Conservation (phyloP, 2,888 invertebrate genomes). For the Mesoligia furuncula region DNA sequence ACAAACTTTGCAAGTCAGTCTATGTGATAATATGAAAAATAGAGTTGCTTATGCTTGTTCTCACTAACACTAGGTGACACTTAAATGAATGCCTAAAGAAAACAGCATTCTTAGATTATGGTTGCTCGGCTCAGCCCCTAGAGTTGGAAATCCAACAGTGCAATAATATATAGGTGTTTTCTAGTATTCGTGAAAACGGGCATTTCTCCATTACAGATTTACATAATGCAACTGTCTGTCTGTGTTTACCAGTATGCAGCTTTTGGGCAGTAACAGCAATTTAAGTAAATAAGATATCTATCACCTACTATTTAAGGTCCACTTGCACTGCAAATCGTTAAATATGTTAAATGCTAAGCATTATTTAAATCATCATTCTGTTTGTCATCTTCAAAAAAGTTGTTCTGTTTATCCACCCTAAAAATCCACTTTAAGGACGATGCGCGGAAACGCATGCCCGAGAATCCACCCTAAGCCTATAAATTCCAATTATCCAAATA, state of each 20-base stretch:
- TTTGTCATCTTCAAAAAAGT: too few relatives aligned
- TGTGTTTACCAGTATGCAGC: background rate
- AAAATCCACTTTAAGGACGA: background rate
- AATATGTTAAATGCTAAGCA: background rate
- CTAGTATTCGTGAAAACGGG: too few relatives aligned
- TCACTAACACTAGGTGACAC: background rate
- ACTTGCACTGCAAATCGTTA: background rate
- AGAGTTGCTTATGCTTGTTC: background rate
- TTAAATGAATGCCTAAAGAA: background rate
- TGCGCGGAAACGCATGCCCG: background rate
- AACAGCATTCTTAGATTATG: background rate
- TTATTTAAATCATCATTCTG: too few relatives aligned
- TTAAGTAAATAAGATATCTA: background rate
- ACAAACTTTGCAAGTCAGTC: background rate
- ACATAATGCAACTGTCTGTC: background rate
- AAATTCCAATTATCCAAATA: background rate
- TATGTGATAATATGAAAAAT: background rate
- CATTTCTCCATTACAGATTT: background rate
- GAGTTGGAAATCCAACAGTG: background rate
- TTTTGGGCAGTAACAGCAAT: background rate
- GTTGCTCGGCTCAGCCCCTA: background rate
- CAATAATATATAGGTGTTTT: background rate
- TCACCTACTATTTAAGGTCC: background rate
- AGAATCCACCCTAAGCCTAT: background rate
- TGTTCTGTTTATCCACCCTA: background rate